phyloP scores from a whole-genome alignment of 1,140 invertebrate genomes.

The Pseudomyrmex pallidus region DNA sequence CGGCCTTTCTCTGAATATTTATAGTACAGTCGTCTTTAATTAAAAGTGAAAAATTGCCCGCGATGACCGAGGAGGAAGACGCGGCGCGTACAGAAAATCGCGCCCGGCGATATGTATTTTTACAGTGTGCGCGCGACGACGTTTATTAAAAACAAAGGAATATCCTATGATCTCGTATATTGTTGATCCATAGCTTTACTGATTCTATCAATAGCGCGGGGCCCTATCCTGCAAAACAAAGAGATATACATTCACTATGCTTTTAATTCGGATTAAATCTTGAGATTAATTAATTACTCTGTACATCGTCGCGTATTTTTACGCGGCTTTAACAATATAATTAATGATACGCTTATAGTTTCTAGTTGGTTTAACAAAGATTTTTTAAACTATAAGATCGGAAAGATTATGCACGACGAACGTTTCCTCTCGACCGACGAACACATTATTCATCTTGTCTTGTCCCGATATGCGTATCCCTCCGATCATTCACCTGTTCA shows the following conservation, averaged over 20 bases:
- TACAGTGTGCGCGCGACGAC: constrained; percentile 6
- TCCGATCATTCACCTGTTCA: constrained; percentile 2
- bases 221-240: background rate
- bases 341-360: too few species aligned
- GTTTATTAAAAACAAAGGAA: constrained; percentile 45
- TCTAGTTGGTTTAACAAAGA: background rate
- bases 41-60: constrained; percentile 51
- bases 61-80: background rate
- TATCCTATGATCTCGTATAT: background rate
- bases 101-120: background rate
- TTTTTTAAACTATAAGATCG: constrained; percentile 7
- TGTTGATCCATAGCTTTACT: constrained; percentile 1
- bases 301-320: too few species aligned
- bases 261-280: constrained; percentile 1
- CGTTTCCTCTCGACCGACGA: background rate
- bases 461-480: constrained; percentile 30
- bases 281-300: background rate
- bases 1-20: constrained; percentile 30
- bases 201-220: constrained; percentile 4
- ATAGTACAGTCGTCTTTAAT: constrained; percentile 47
- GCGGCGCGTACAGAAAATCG: background rate
- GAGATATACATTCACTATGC: background rate
- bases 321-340: too few species aligned
- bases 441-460: constrained; percentile 42
- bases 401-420: background rate